These are phyloP conservation scores for Mya arenaria DNA, from an alignment of 1,140 invertebrate genomes.

Conservation along the genomic window DNA sequence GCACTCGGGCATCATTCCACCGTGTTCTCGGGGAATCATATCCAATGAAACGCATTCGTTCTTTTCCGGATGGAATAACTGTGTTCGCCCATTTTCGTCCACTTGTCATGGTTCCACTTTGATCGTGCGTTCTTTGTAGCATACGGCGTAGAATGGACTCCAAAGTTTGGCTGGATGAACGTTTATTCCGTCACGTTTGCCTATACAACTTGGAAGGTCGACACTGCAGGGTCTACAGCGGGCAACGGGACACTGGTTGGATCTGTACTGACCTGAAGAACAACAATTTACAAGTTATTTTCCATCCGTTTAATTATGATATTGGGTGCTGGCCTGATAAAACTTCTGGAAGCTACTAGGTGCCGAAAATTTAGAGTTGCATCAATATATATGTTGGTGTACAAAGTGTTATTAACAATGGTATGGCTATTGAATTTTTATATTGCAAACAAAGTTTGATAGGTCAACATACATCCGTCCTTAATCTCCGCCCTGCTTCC, in stretches of 20 bases:
- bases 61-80: conserved; percentile 28
- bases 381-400: no score
- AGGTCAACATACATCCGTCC: conserved; percentile 59
- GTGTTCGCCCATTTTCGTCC: conserved; percentile 12
- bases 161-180: conserved; percentile 43
- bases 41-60: conserved; percentile 43
- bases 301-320: no score
- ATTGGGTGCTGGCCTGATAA: no score
- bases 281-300: no score
- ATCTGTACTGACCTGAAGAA: conserved; percentile 50
- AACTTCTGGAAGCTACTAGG: no score
- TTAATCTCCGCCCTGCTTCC: conserved; percentile 53
- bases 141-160: conserved; percentile 53
- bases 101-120: conserved; percentile 31
- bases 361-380: no score
- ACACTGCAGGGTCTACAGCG: conserved; percentile 53
- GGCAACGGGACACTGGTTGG: conserved; percentile 8
- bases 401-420: no score
- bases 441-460: no score
- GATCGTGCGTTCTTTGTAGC: conserved; percentile 51
- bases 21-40: conserved; percentile 35
- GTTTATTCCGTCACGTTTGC: conserved; percentile 43
- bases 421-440: no score
- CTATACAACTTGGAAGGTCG: conserved; percentile 52
- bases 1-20: conserved; percentile 53